A percentile compares a stretch with the other conserved stretches of the same genome.
phyloP scores from a whole-genome alignment of 2,113 vertebrate species.

The Rhea pennata region DNA sequence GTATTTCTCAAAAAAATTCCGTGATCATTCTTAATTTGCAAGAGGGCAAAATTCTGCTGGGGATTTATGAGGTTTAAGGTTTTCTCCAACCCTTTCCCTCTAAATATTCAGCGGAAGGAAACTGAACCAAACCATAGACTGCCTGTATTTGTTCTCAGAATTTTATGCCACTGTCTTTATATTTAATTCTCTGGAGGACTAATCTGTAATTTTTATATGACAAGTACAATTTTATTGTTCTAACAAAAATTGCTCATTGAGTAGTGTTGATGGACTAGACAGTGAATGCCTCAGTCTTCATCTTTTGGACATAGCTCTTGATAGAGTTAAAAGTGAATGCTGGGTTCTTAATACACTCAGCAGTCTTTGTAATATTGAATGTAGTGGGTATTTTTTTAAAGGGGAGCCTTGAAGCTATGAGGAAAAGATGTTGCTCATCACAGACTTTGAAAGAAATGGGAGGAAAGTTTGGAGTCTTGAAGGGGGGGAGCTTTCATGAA shows the following conservation, averaged over 20 bases:
- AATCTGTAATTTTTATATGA: not conserved
- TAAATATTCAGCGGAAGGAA: not conserved
- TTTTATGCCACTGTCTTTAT: not conserved
- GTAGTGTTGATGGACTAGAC: not conserved
- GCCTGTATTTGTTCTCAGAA: not conserved
- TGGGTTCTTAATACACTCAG: not conserved
- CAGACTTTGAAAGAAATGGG: not conserved
- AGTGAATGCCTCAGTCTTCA: not conserved
- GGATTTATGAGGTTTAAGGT: not conserved
- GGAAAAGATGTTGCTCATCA: not conserved
- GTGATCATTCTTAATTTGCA: not conserved
- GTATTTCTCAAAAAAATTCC: not conserved
- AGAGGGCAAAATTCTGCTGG: not conserved
- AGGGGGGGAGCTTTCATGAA: not conserved
- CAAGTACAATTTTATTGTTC: not conserved
- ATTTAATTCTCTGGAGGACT: not conserved
- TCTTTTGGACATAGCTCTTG: not conserved
- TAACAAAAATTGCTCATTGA: not conserved
- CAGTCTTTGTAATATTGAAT: not conserved
- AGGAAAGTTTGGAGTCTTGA: not conserved
- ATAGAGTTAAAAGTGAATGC: not conserved
- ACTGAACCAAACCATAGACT: not conserved
- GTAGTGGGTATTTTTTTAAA: not conserved
- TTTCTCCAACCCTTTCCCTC: not conserved
- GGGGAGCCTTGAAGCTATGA: not conserved